A percentile compares a stretch with the other conserved stretches of the same genome.
Conservation (phyloP, 2,113 vertebrate species). For the Nymphicus hollandicus region DNA sequence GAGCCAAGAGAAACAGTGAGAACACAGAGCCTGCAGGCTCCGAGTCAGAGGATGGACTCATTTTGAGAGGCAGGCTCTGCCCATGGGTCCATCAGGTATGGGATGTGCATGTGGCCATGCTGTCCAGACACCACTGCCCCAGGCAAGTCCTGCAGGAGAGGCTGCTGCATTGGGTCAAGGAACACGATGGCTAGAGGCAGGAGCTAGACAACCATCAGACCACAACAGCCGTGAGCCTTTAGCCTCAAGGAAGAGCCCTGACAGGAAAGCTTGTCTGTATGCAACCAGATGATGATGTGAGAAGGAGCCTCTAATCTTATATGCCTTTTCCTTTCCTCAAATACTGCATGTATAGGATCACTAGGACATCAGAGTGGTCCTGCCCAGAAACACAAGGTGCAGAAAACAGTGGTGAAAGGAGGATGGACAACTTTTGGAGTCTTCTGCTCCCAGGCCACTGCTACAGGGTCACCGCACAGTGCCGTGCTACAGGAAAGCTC, state of each 20-base stretch:
- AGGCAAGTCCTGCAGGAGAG: not conserved
- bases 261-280: not conserved
- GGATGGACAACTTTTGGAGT: not conserved
- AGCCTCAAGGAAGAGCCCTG: not conserved
- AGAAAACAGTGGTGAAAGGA: not conserved
- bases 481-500: not conserved
- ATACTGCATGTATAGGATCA: not conserved
- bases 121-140: not conserved
- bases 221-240: not conserved
- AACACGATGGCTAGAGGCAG: not conserved
- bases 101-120: too few species aligned
- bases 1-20: not conserved
- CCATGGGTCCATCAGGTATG: not conserved
- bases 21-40: not conserved
- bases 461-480: rapidly evolving
- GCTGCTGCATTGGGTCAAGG: not conserved
- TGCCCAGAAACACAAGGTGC: not conserved
- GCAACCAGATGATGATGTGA: not conserved
- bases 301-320: not conserved
- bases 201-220: not conserved
- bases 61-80: not conserved
- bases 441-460: not conserved
- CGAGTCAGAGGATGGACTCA: not conserved
- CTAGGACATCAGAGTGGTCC: not conserved
- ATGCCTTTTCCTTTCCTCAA: not conserved